Conservation (phyloP, 37 sponge, comb jelly and placozoan species). For the Crambe crambe region DNA sequence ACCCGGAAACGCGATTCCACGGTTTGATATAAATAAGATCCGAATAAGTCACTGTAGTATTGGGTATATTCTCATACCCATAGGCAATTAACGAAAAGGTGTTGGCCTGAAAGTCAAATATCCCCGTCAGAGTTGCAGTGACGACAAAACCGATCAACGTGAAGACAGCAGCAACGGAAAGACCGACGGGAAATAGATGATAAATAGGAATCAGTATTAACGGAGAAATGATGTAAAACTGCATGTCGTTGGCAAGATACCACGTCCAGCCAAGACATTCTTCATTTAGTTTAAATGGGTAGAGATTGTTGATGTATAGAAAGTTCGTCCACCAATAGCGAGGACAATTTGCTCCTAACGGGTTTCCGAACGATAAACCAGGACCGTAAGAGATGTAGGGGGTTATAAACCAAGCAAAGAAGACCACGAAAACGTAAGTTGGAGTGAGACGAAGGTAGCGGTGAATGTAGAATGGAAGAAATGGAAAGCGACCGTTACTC, state of each 20-base stretch:
- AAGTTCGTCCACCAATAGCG: constrained; percentile 92
- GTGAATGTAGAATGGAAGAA: constrained; percentile 77
- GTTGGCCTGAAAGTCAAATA: constrained; percentile 38
- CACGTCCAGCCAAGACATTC: constrained; percentile 85
- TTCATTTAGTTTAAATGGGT: constrained; percentile 51
- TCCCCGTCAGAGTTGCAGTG: constrained; percentile 57
- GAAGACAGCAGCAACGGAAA: constrained; percentile 8
- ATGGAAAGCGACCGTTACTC: constrained; percentile 61
- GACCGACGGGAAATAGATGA: constrained; percentile 47
- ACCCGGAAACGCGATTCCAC: constrained; percentile 70
- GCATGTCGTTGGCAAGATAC: constrained; percentile 95
- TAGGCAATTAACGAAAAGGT: background rate
- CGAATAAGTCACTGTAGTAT: background rate
- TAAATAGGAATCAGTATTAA: constrained; percentile 64
- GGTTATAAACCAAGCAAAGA: constrained; percentile 57
- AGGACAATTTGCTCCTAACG: constrained; percentile 40
- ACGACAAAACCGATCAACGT: constrained; percentile 16
- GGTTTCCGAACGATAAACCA: background rate
- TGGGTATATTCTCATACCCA: background rate
- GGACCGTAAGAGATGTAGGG: constrained; percentile 27
- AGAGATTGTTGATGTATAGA: constrained; percentile 92
- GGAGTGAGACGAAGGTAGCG: constrained; percentile 82
- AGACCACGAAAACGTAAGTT: constrained; percentile 65
- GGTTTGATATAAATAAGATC: constrained; percentile 63
- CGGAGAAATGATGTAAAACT: constrained; percentile 86